A percentile compares a stretch with the other conserved stretches of the same genome.
Evolutionary conservation across 2,888 invertebrate genomes (phyloP).

Genomic region (Brassicogethes aeneus): DNA sequence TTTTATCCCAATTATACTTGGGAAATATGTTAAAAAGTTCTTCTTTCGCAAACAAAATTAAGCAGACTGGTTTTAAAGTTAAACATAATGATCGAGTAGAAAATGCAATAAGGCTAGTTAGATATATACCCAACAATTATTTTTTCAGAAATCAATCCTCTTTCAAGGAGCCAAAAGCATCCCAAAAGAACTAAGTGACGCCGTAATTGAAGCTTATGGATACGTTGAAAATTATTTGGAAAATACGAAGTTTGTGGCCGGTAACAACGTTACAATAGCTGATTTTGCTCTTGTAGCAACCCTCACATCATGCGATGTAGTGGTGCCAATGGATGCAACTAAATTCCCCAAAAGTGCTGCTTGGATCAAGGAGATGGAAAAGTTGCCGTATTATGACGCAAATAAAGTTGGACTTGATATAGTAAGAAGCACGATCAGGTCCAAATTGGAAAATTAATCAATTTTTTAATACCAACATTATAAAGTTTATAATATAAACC

Average conservation of each 20-base stretch:
- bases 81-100: too few relatives aligned
- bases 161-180: constrained; percentile 13
- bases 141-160: constrained; percentile 18
- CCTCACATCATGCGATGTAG: constrained; percentile 10
- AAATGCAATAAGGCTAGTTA: too few relatives aligned
- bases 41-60: constrained; percentile 2
- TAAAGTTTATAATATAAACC: constrained; percentile 8
- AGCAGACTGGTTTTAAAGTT: neutral
- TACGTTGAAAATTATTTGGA: too few relatives aligned
- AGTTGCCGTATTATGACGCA: constrained; percentile 26
- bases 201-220: too few relatives aligned
- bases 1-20: too few relatives aligned
- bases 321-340: constrained; percentile 11
- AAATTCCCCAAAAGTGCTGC: constrained; percentile 21
- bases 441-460: neutral
- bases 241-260: constrained; percentile 25
- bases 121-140: too few relatives aligned
- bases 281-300: constrained; percentile 14
- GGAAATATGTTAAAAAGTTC: too few relatives aligned
- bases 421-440: neutral
- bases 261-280: constrained; percentile 9
- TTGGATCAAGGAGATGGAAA: constrained; percentile 34
- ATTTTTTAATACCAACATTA: too few relatives aligned
- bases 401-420: constrained; percentile 13
- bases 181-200: too few relatives aligned